Conservation (phyloP, 2,113 vertebrate species). For the Laticauda colubrina region DNA sequence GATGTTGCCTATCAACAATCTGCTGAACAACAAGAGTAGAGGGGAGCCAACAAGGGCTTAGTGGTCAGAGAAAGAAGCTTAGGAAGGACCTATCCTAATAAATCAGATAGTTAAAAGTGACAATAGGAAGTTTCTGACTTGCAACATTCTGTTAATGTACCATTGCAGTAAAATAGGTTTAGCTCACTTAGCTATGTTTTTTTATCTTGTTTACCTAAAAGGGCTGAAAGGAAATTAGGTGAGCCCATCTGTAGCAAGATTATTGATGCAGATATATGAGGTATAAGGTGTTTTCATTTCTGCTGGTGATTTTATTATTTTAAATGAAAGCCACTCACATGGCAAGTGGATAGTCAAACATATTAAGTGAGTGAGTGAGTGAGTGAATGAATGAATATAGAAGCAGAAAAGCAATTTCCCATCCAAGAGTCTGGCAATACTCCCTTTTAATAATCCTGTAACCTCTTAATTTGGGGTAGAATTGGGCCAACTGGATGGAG, state of each 20-base stretch:
- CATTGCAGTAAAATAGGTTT: neutral
- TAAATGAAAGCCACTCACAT: neutral
- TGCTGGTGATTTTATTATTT: neutral
- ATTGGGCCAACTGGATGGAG: neutral
- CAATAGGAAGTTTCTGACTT: neutral
- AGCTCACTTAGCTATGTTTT: neutral
- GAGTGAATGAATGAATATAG: neutral
- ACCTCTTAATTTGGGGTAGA: neutral
- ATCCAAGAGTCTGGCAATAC: neutral
- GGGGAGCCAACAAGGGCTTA: neutral
- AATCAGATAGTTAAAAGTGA: neutral
- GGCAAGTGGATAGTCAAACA: neutral
- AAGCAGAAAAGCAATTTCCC: neutral
- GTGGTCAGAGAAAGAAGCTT: neutral
- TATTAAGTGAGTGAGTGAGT: neutral
- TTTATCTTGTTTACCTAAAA: neutral
- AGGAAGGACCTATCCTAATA: neutral
- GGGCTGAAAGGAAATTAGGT: neutral
- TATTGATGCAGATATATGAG: neutral
- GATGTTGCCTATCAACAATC: neutral
- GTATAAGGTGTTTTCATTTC: neutral
- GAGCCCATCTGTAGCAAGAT: neutral
- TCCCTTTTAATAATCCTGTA: neutral
- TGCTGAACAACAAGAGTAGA: neutral
- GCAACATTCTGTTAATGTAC: neutral